Evolutionary conservation across 2,797 vertebrate species (phyloP).

Genomic region (Alouatta caraya): DNA sequence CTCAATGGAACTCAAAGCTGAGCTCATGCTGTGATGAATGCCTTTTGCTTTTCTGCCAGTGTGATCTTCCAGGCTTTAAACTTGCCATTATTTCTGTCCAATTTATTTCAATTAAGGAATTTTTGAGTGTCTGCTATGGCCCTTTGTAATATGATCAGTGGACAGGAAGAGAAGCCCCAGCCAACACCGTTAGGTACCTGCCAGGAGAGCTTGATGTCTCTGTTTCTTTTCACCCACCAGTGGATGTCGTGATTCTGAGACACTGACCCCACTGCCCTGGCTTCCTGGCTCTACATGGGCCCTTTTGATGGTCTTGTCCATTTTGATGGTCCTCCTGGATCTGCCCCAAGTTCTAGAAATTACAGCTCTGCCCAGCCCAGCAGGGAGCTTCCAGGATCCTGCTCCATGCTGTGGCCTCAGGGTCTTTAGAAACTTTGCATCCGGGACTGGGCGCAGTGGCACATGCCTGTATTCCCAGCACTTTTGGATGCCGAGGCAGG

Average conservation of each 20-base stretch:
- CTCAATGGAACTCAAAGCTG: background rate
- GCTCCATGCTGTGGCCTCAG: background rate
- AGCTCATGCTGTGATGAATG: background rate
- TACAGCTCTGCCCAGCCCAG: background rate
- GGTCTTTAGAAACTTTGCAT: too few species aligned
- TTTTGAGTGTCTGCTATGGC: background rate
- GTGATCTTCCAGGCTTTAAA: background rate
- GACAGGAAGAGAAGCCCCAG: background rate
- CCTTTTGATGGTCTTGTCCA: too few species aligned
- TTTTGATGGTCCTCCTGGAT: background rate
- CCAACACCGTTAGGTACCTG: accelerated
- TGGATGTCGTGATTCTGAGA: background rate
- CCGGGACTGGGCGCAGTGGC: too few species aligned
- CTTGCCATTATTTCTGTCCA: background rate
- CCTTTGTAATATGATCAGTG: background rate
- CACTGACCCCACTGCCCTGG: accelerated
- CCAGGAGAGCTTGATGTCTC: accelerated
- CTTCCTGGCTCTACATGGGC: background rate
- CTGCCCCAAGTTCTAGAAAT: background rate
- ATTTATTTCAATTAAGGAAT: background rate
- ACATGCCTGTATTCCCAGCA: too few species aligned
- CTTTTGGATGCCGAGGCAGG: too few species aligned
- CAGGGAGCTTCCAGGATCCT: background rate
- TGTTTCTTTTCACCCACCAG: accelerated
- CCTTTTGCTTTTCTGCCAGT: background rate